Conservation (phyloP, 2,888 invertebrate genomes). For the Brassicogethes aeneus region DNA sequence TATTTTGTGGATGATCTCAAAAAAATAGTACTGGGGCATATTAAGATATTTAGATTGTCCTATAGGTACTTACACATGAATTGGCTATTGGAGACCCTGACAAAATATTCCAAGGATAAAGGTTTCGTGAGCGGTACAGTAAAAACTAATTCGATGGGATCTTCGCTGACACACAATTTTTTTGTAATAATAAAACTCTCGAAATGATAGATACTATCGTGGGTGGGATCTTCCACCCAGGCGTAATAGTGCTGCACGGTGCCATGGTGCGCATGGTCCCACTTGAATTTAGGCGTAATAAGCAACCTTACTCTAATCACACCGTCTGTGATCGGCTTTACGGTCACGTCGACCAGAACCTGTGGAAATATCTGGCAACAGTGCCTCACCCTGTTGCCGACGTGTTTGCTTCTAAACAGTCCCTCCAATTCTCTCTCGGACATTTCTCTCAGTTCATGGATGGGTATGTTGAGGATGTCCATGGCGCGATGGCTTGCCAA, state of each 20-base stretch:
- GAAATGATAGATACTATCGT: constrained; percentile 90
- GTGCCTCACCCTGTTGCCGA: constrained; percentile 68
- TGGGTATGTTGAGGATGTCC: constrained; percentile 63
- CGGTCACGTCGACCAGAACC: constrained; percentile 69
- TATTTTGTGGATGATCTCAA: no score
- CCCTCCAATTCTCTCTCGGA: constrained; percentile 77
- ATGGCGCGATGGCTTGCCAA: constrained; percentile 72
- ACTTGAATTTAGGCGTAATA: constrained; percentile 65
- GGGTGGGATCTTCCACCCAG: constrained; percentile 95
- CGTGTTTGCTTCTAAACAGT: constrained; percentile 65
- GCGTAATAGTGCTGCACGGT: constrained; percentile 87
- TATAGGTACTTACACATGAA: constrained; percentile 52
- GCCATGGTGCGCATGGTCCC: constrained; percentile 85
- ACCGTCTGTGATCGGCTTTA: constrained; percentile 95
- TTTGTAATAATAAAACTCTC: constrained; percentile 73
- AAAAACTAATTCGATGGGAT: constrained; percentile 80
- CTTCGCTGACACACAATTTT: constrained; percentile 49
- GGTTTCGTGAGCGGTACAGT: constrained; percentile 93
- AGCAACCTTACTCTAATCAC: constrained; percentile 75
- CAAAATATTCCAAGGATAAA: constrained; percentile 84
- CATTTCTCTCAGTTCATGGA: constrained; percentile 79
- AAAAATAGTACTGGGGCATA: no score
- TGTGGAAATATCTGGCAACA: constrained; percentile 81
- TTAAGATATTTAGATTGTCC: no score
- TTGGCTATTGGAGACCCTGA: constrained; percentile 79